Base-by-base conservation (phyloP, 2,888 invertebrate genomes). In the Platerodrilus igneus region DNA sequence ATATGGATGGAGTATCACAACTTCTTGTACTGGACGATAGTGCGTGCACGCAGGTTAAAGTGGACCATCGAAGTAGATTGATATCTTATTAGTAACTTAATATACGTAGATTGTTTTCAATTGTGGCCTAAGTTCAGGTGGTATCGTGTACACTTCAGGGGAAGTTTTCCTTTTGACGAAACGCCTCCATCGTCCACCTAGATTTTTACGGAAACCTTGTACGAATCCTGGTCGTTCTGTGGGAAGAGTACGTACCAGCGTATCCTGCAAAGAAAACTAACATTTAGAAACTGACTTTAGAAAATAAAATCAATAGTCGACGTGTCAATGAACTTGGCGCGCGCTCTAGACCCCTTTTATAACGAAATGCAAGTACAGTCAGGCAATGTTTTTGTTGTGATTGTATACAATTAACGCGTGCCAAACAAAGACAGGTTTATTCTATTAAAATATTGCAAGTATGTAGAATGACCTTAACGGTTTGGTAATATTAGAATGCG, bases 21-120 rank as follows among this genome's bases (percentile, higher is more conserved):
- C 33, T 37, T 37, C n/a, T 25, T 26, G 30, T 31, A 25, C 40
- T 32, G 23, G 20, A 28, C 18, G 18, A n/a, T 22, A 25, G 8
- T 33, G 8, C 8, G 20, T 17, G 28, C 16, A 21, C 19, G 28
- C 29, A 34, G 40, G 37, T 37, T 25, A 31, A 32, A 22, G 28
- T 33, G 25, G 16, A 25, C 21, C 29, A 13, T 23, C 35, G 20
- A 30, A 25, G 30, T 21, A 32, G 33, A 47, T 35, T 41, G 37
- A 37, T 45, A 50, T 75, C 76, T n/a, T n/a, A n/a, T n/a, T n/a
- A n/a, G n/a, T n/a, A n/a, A n/a, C n/a, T n/a, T n/a, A 88, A 72
- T 88, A 89, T 66, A 89, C 88, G 70, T 88, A 89, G 64, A 89
- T 89, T 66, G 86, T 83, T 72, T 88, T 88, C 56, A 89, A 77